Conservation (phyloP, 2,888 invertebrate species). For the Brachypterus glaber region DNA sequence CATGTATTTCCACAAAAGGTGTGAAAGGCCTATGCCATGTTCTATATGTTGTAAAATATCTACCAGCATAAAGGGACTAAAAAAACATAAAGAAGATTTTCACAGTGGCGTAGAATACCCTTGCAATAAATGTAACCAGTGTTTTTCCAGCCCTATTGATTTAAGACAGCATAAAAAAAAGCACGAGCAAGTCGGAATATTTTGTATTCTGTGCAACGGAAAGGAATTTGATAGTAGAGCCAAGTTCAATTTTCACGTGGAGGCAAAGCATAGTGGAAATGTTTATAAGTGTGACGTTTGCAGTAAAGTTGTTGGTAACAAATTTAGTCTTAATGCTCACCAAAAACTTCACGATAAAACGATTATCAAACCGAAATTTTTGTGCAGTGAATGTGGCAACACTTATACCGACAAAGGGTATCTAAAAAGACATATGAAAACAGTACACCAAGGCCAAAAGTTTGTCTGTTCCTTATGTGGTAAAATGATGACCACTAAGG, state of each 20-base stretch:
- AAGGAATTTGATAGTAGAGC: too few species aligned
- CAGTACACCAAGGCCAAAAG: constrained; percentile 16
- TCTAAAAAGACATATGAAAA: constrained; percentile 16
- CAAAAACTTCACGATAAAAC: not conserved
- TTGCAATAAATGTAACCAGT: too few species aligned
- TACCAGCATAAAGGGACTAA: constrained; percentile 9
- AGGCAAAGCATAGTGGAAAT: not conserved
- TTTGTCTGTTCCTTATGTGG: constrained; percentile 13
- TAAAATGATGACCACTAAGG: constrained; percentile 2
- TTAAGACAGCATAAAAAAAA: too few species aligned
- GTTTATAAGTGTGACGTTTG: not conserved
- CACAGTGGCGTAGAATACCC: too few species aligned
- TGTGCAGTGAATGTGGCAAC: not conserved
- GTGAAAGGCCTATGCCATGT: too few species aligned
- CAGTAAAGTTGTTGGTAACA: not conserved
- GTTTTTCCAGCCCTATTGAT: too few species aligned
- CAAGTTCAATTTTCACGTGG: not conserved
- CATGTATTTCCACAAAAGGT: too few species aligned
- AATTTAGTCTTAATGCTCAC: not conserved
- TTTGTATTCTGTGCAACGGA: too few species aligned
- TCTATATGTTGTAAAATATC: constrained; percentile 8
- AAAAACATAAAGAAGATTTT: constrained; percentile 11
- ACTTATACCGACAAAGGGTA: constrained; percentile 10
- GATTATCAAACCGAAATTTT: not conserved
- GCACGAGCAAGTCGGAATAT: too few species aligned